These are phyloP conservation scores for Mastomys natalensis DNA, from an alignment of 2,113 vertebrate genomes.

Conservation along the genomic window DNA sequence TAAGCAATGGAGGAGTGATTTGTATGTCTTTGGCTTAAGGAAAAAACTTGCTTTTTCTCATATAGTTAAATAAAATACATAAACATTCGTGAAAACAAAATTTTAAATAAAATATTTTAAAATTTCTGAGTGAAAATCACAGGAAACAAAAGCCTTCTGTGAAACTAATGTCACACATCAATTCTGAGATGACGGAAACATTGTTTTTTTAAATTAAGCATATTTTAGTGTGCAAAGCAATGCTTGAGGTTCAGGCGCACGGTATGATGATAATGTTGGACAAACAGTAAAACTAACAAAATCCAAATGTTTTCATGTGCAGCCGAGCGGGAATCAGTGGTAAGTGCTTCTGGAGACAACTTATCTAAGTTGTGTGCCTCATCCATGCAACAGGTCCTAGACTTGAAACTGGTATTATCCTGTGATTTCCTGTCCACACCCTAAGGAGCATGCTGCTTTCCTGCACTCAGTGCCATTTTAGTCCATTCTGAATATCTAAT, in stretches of 20 bases:
- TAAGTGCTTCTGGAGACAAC: background rate
- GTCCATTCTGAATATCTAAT: background rate
- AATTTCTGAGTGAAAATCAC: background rate
- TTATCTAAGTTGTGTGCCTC: background rate
- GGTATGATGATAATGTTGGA: background rate
- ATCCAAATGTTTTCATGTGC: background rate
- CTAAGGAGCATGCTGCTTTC: background rate
- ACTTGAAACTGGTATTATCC: background rate
- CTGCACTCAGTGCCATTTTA: background rate
- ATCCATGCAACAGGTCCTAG: background rate
- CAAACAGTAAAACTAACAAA: background rate
- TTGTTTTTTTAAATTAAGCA: slow-evolving; percentile 17
- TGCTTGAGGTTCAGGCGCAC: background rate
- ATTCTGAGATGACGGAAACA: background rate
- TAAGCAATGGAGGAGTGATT: background rate
- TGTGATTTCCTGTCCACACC: slow-evolving; percentile 15
- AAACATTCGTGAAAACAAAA: background rate
- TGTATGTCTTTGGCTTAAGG: slow-evolving; percentile 4
- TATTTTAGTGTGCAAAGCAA: background rate
- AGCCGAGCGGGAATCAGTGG: background rate
- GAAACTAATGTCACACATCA: background rate
- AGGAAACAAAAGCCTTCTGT: background rate
- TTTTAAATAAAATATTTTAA: background rate
- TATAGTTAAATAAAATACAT: slow-evolving; percentile 52
- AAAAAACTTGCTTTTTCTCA: background rate